Evolutionary conservation across 2,888 invertebrate genomes (phyloP).

Genomic region (Thymelicus lineola): DNA sequence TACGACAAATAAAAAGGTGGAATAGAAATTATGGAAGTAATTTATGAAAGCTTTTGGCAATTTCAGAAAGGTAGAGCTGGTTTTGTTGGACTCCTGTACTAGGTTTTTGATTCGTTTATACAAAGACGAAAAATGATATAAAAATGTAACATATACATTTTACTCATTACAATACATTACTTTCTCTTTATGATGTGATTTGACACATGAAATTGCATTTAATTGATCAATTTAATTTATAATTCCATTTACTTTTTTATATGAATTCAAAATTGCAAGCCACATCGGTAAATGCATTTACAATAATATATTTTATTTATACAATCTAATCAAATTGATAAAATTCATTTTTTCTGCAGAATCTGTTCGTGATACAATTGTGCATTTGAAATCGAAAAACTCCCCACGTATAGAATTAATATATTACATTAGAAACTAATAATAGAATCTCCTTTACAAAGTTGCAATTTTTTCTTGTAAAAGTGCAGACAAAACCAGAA

Average conservation of each 20-base stretch:
- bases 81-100: neutral
- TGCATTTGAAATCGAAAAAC: slow-evolving; percentile 23
- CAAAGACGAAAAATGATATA: neutral
- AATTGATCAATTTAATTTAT: slow-evolving; percentile 24
- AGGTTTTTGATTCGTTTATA: neutral
- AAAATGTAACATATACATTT: slow-evolving; percentile 1
- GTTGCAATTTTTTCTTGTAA: slow-evolving; percentile 11
- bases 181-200: slow-evolving; percentile 6
- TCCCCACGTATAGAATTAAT: slow-evolving; percentile 6
- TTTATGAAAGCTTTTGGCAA: neutral
- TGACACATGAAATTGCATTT: slow-evolving; percentile 19
- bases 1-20: neutral
- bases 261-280: slow-evolving; percentile 18
- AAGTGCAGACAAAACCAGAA: slow-evolving; percentile 21
- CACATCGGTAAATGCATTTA: slow-evolving; percentile 14
- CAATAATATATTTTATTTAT: slow-evolving; percentile 18
- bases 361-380: slow-evolving; percentile 32
- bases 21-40: neutral
- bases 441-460: slow-evolving; percentile 20
- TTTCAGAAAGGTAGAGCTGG: neutral
- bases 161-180: slow-evolving; percentile 1
- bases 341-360: slow-evolving; percentile 13
- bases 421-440: slow-evolving; percentile 17
- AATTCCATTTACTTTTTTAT: slow-evolving; percentile 22
- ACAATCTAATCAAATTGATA: slow-evolving; percentile 11